Conservation (phyloP, 1,140 invertebrate genomes). For the Chrysomallon squamiferum region DNA sequence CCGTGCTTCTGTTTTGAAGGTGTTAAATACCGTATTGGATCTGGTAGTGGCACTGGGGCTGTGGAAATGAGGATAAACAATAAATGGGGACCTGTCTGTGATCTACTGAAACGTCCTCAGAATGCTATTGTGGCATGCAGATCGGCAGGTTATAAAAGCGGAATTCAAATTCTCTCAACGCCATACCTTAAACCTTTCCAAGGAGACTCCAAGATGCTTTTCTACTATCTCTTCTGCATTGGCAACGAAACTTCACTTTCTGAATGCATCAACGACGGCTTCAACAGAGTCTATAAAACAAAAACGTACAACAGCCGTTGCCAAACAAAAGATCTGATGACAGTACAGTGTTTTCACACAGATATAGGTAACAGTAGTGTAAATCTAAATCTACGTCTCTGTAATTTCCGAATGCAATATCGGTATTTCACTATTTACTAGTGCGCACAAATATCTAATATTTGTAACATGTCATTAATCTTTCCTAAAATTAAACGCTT, state of each 20-base stretch:
- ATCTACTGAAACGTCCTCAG: constrained; percentile 73
- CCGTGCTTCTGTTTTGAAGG: too few relatives aligned
- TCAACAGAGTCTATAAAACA: constrained; percentile 14
- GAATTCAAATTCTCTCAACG: constrained; percentile 12
- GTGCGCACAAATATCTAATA: too few relatives aligned
- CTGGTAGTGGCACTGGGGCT: neutral
- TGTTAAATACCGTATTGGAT: too few relatives aligned
- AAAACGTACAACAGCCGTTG: constrained; percentile 17
- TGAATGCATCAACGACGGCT: constrained; percentile 19
- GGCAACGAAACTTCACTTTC: constrained; percentile 17
- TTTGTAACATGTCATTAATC: too few relatives aligned
- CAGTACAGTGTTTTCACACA: constrained; percentile 17
- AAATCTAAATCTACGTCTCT: neutral
- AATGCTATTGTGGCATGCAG: constrained; percentile 68
- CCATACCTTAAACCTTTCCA: constrained; percentile 8
- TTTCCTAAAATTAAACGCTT: too few relatives aligned
- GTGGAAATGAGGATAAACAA: constrained; percentile 76
- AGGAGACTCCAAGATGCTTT: constrained; percentile 15
- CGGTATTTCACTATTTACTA: neutral
- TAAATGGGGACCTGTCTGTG: constrained; percentile 76
- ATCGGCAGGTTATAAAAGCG: constrained; percentile 18
- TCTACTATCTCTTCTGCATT: constrained; percentile 18
- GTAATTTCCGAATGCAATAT: neutral
- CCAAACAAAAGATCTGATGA: constrained; percentile 13
- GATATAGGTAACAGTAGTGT: constrained; percentile 10